Conservation (phyloP, 2,113 vertebrate genomes). For the Megaceryle torquata region DNA sequence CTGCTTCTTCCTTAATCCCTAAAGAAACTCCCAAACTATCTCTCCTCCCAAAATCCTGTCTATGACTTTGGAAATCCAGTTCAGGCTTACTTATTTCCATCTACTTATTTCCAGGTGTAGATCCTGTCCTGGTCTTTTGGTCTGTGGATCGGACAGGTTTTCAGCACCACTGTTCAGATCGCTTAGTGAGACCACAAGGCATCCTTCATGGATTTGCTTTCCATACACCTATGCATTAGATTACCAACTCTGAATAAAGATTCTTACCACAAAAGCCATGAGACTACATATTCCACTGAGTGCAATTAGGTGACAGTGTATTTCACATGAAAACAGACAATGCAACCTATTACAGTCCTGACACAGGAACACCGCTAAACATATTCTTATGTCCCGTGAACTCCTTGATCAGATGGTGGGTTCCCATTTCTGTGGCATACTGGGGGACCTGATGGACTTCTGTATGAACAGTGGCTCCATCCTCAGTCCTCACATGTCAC, state of each 20-base stretch:
- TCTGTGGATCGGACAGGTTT: not conserved
- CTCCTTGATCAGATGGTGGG: not conserved
- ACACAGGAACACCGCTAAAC: not conserved
- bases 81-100: not conserved
- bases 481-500: not conserved
- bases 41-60: not conserved
- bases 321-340: not conserved
- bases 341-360: not conserved
- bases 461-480: not conserved
- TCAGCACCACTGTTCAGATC: not conserved
- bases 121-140: not conserved
- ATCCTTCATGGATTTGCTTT: not conserved
- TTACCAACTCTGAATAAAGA: not conserved
- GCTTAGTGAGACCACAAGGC: accelerated
- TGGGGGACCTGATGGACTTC: not conserved
- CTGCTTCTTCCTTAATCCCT: not conserved
- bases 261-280: not conserved
- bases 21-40: not conserved
- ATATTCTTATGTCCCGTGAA: not conserved
- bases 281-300: not conserved
- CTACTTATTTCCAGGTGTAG: not conserved
- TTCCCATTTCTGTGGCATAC: not conserved
- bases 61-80: not conserved
- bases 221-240: not conserved
- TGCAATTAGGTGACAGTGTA: not conserved